Evolutionary conservation across 2,113 vertebrate species (phyloP), one percentile per base, ranked within the genome.

Genomic region (Dolichotis patagonum): DNA sequence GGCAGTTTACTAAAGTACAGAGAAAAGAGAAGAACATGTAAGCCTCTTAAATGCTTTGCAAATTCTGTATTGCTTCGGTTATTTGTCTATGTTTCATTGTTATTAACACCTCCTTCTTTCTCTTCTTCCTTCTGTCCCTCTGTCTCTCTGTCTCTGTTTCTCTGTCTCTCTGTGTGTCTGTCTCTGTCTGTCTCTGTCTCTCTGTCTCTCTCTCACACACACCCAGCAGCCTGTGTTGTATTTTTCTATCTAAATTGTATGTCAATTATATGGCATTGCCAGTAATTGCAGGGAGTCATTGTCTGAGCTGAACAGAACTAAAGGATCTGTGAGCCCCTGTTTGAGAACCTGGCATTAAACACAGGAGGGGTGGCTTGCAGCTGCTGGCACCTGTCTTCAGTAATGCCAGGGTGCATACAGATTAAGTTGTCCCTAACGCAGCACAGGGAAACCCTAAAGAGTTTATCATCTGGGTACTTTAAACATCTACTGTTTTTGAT

Each of bases 1-100:
- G 65, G 17, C 17, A 43, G 30, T 89, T 95, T 75, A 58, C 80
- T 94, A 38, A 88, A 85, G 62, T 82, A 41, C 16, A 67, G 17
- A 78, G 67, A 88, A 54, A 96, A 13, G 4, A 71, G 71, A 89
- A 94, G 19, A 92, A 71, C 11, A 60, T 4, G 12, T 4, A 41
- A 91, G 12, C 1, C 38, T 84, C 19, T 77, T 56, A 71, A 88
- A 63, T 65, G 43, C 28, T 90, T 78, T 41, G 62, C 32, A 60
- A 82, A 7, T 30, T 92, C 14, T 71, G 0, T 58, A 63, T 81
- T 90, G 94, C n/a, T 80, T 24, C 14, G 94, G 9, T 4, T 92
- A 28, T 16, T 46, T 62, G 11, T 38, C 17, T 65, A 1, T 8
- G 63, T 90, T 67, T 85, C 13, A 49, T 65, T 7, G 43, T 1